Evolutionary conservation across 2,888 invertebrate species (phyloP), one percentile per base, ranked within the genome.

Genomic region (Drosophila eohydei): DNA sequence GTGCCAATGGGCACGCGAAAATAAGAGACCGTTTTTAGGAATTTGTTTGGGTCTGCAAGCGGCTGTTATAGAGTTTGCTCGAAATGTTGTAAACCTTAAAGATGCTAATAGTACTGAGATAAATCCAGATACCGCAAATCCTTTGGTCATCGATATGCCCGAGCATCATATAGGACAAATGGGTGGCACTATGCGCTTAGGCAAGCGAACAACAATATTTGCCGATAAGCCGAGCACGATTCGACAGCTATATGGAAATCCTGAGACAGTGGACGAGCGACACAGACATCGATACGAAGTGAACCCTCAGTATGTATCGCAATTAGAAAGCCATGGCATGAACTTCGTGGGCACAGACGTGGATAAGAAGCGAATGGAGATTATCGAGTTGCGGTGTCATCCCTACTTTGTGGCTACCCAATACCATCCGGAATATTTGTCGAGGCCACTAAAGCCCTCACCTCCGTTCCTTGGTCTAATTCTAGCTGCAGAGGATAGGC

Each of bases 241-340:
- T 81, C 95, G 94, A 68, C 94, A 95, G 92, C 93, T 98, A 4
- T 98, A 98, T 93, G 96, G 96, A 6, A 95, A 95, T 84, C 95
- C 95, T 72, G 95, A 96, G 12, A 93, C 93, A 59, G 95, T 99
- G 60, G 97, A 98, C 88, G 99, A 99, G 92, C 95, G 99, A 6
- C 99, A 99, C 93, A 94, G 99, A 55, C 99, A 99, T 93, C 95
- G 99, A 30, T 99, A 98, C 91, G 99, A 99, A 94, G 98, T 99
- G 1, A 99, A 99, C 94, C 98, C 98, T 0, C 94, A 95, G 51
- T 97, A 97, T 92, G 96, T 98, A 14, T 93, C 94, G 12, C 93
- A 95, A 32, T 93, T 99, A 34, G 97, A 98, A 92, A 94, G 95
- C 44, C 95, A 95, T 34, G 99, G 99, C 1, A 94, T 99, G 89